Conservation (phyloP, 2,888 invertebrate genomes). For the Drosophila colorata region DNA sequence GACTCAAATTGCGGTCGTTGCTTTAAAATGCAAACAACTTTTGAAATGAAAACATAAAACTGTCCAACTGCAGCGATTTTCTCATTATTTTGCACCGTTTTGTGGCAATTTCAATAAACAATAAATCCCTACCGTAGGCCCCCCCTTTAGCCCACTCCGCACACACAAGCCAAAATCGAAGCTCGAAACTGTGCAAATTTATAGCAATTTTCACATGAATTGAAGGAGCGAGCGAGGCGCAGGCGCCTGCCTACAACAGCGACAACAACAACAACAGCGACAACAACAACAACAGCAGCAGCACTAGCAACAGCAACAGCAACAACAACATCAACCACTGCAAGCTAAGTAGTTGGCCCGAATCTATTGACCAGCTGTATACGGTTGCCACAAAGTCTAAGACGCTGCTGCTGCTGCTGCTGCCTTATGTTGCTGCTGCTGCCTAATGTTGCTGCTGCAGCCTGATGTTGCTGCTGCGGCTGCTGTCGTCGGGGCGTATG, state of each 20-base stretch:
- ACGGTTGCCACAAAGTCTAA: slow-evolving; percentile 65
- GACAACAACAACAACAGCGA: slow-evolving; percentile 33
- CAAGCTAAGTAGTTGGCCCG: slow-evolving; percentile 22
- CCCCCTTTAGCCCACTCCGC: not conserved
- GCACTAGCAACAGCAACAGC: slow-evolving; percentile 22
- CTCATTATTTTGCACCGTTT: slow-evolving; percentile 82
- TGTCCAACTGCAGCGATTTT: slow-evolving; percentile 75
- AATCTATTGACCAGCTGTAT: slow-evolving; percentile 43
- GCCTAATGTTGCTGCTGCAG: slow-evolving; percentile 13
- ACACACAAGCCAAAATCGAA: slow-evolving; percentile 7
- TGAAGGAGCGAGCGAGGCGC: slow-evolving; percentile 62
- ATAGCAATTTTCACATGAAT: slow-evolving; percentile 82
- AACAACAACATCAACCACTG: not conserved
- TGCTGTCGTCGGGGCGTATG: slow-evolving; percentile 80
- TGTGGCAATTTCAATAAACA: slow-evolving; percentile 84
- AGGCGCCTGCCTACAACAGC: slow-evolving; percentile 70
- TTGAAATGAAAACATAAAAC: slow-evolving; percentile 83
- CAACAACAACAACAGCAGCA: slow-evolving; percentile 20
- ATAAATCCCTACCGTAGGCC: slow-evolving; percentile 79
- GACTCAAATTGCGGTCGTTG: slow-evolving; percentile 49
- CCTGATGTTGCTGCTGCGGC: slow-evolving; percentile 18
- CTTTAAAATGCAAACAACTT: slow-evolving; percentile 73
- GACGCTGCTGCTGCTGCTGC: not conserved
- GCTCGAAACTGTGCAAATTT: slow-evolving; percentile 67
- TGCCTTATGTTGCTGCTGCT: slow-evolving; percentile 5